phyloP scores from a whole-genome alignment of 1,140 invertebrate species.

The Lethrus apterus region DNA sequence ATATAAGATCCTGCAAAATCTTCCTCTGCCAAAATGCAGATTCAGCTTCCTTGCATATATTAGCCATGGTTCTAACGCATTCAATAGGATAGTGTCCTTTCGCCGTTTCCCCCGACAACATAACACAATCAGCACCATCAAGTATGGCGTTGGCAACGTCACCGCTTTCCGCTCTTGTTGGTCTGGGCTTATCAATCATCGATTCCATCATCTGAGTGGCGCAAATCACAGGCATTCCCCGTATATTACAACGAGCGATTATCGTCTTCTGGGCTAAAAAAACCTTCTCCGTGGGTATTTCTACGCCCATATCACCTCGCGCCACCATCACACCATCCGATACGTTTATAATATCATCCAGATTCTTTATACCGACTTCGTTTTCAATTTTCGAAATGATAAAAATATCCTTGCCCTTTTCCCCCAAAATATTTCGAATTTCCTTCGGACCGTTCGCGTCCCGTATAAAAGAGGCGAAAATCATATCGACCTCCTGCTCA shows the following conservation, averaged over 20 bases:
- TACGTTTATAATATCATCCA: conserved; percentile 53
- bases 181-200: conserved; percentile 44
- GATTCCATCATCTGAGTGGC: conserved; percentile 3
- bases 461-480: conserved; percentile 70
- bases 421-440: conserved; percentile 41
- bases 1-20: conserved; percentile 53
- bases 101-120: conserved; percentile 58
- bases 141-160: conserved; percentile 66
- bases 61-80: conserved; percentile 54
- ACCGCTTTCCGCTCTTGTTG: conserved; percentile 56
- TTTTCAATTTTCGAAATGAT: conserved; percentile 52
- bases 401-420: conserved; percentile 14
- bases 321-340: conserved; percentile 59
- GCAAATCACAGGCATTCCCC: conserved; percentile 6
- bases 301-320: conserved; percentile 55
- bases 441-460: conserved; percentile 55
- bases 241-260: conserved; percentile 46
- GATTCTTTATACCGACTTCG: conserved; percentile 51
- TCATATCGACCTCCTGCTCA: conserved; percentile 76
- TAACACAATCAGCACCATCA: conserved; percentile 64
- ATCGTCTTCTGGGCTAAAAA: conserved; percentile 65
- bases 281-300: conserved; percentile 62
- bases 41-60: conserved; percentile 66
- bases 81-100: conserved; percentile 48
- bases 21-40: conserved; percentile 60